Evolutionary conservation across 2,888 invertebrate genomes (phyloP).

Genomic region (Pseudococcus longispinus): DNA sequence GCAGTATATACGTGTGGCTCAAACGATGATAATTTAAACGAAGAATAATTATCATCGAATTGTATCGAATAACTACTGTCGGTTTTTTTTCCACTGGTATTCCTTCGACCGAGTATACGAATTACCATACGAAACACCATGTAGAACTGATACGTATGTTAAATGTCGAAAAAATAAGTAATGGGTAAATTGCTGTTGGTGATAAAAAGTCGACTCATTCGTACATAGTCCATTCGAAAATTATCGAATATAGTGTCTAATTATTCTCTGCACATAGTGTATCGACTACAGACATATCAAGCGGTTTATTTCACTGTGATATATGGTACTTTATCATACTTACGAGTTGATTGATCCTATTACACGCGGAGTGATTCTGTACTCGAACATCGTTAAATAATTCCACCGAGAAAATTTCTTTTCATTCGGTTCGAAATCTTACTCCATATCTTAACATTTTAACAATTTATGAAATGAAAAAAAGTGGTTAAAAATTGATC

Average conservation of each 20-base stretch:
- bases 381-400: background rate
- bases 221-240: background rate
- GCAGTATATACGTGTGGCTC: background rate
- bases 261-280: background rate
- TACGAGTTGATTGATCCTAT: background rate
- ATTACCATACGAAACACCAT: background rate
- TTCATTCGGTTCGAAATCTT: background rate
- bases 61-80: background rate
- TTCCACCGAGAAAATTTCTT: background rate
- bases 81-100: background rate
- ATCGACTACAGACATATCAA: background rate
- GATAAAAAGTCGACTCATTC: background rate
- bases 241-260: background rate
- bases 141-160: background rate
- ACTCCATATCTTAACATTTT: background rate
- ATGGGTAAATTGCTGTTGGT: background rate
- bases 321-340: background rate
- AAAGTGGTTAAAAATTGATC: constrained; percentile 14
- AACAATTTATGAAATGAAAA: background rate
- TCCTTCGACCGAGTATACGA: background rate
- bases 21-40: constrained; percentile 12
- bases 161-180: background rate
- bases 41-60: background rate
- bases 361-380: background rate
- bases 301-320: background rate